phyloP scores from a whole-genome alignment of 2,888 invertebrate genomes.

The Deroplatys truncata region DNA sequence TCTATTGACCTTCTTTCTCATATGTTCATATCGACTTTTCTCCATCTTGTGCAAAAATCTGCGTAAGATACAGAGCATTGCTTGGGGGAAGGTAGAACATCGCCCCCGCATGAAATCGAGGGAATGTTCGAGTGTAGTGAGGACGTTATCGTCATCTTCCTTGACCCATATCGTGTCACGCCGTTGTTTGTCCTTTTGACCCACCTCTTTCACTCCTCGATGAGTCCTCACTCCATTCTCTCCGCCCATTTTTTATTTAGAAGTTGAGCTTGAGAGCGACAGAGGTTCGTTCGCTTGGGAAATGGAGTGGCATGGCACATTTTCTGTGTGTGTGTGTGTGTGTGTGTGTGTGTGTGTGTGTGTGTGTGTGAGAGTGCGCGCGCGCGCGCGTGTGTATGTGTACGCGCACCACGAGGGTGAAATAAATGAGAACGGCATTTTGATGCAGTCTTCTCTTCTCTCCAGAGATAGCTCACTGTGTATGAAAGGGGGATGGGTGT shows the following conservation, averaged over 20 bases:
- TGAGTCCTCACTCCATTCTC: neutral
- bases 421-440: constrained; percentile 13
- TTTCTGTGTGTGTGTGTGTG: neutral
- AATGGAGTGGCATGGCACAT: constrained; percentile 3
- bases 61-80: neutral
- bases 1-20: too few species aligned
- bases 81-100: neutral
- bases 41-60: too few species aligned
- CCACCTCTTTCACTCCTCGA: neutral
- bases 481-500: neutral
- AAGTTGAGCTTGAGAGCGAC: neutral
- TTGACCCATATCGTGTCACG: neutral
- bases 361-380: too few species aligned
- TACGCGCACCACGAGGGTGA: constrained; percentile 6
- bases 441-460: neutral
- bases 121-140: neutral
- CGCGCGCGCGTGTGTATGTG: neutral
- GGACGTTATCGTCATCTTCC: neutral
- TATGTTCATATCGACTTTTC: too few species aligned
- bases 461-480: neutral
- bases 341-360: neutral
- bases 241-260: constrained; percentile 10
- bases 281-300: neutral
- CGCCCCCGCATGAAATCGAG: neutral
- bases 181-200: neutral